A percentile compares a stretch with the other conserved stretches of the same genome.
Evolutionary conservation across 2,888 invertebrate species (phyloP).

Genomic region (Malachius bipustulatus): DNA sequence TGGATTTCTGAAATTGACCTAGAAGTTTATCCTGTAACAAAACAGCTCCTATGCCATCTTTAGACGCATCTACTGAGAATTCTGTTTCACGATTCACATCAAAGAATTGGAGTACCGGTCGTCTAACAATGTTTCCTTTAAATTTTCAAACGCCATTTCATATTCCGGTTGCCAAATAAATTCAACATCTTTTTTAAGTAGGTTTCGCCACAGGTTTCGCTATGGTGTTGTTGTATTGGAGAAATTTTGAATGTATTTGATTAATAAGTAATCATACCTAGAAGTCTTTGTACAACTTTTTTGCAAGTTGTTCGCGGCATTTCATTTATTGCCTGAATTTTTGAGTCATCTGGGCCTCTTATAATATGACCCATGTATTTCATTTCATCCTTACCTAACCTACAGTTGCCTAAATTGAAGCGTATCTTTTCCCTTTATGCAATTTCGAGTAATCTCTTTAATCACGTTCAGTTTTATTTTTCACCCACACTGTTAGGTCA

Average conservation of each 20-base stretch:
- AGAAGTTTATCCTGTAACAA: conserved; percentile 15
- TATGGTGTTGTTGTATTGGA: conserved; percentile 19
- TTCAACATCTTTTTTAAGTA: conserved; percentile 18
- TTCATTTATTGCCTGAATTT: conserved; percentile 11
- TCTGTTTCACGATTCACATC: neutral
- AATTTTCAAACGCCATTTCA: conserved; percentile 20
- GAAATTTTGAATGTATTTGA: conserved; percentile 20
- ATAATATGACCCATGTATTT: conserved; percentile 20
- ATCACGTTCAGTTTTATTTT: conserved; percentile 2
- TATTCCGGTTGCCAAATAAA: conserved; percentile 21
- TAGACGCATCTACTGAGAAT: neutral
- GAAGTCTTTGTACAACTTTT: neutral
- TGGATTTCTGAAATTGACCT: no score
- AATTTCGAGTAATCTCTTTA: conserved; percentile 2
- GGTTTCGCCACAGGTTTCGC: conserved; percentile 17
- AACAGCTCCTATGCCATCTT: conserved; percentile 12
- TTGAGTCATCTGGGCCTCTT: no score
- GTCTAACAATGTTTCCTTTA: conserved; percentile 23
- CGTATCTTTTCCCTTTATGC: conserved; percentile 10
- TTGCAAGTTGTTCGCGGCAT: conserved; percentile 11
- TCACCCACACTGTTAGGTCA: conserved; percentile 15
- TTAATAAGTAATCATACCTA: conserved; percentile 7
- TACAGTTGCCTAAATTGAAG: conserved; percentile 10
- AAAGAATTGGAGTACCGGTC: conserved; percentile 4
- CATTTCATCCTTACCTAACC: conserved; percentile 12